A percentile compares a stretch with the other conserved stretches of the same genome.
phyloP scores from a whole-genome alignment of 2,888 invertebrate species.

The Globia sparganii region DNA sequence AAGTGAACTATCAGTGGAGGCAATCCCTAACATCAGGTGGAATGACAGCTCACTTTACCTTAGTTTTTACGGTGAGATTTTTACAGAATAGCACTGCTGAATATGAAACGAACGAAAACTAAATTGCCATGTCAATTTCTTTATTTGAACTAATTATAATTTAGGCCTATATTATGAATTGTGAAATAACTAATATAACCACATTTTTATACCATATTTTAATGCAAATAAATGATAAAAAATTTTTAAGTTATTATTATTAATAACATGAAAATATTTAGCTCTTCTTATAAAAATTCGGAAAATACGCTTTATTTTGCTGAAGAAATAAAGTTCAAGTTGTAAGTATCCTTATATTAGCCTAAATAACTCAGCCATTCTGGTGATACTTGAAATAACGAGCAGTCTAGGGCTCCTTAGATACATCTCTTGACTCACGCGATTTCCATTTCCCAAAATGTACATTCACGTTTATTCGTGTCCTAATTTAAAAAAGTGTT shows the following conservation, averaged over 20 bases:
- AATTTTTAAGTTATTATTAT: too few species aligned
- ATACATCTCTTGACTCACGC: not conserved
- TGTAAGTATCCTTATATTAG: not conserved
- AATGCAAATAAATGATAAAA: too few species aligned
- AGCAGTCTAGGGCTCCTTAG: conserved; percentile 23
- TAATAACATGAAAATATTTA: not conserved
- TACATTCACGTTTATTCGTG: not conserved
- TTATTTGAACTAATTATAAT: not conserved
- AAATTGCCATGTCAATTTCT: not conserved
- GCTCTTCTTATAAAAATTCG: not conserved
- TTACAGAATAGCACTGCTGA: too few species aligned
- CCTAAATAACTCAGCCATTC: conserved; percentile 27
- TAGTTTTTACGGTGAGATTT: too few species aligned
- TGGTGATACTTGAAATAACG: conserved; percentile 40
- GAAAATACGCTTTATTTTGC: not conserved
- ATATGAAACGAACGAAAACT: not conserved
- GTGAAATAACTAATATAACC: not conserved
- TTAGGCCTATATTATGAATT: not conserved
- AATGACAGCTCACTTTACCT: too few species aligned
- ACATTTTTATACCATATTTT: too few species aligned
- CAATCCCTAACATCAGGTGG: too few species aligned
- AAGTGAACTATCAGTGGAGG: too few species aligned
- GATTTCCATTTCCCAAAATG: not conserved
- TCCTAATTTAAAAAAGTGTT: not conserved
- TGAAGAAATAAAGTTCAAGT: not conserved